Percentiles rank a stretch among this genome's conserved stretches.
phyloP scores from a whole-genome alignment of 2,113 vertebrate genomes.

The Lophura nycthemera region DNA sequence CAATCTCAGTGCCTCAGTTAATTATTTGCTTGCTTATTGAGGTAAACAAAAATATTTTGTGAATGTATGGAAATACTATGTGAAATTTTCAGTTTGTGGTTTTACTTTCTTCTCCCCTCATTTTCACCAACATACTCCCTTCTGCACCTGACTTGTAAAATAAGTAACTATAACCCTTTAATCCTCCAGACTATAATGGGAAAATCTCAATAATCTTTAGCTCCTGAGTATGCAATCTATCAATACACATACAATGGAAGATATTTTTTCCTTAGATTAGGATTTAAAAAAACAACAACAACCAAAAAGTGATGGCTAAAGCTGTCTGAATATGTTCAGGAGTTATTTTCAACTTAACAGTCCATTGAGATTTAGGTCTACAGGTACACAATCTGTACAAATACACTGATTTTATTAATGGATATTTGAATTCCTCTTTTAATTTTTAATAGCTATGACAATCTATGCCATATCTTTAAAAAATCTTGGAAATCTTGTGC shows the following conservation, averaged over 20 bases:
- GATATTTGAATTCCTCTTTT: neutral
- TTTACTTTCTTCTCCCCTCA: neutral
- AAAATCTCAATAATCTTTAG: neutral
- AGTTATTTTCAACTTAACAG: neutral
- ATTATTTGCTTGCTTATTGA: neutral
- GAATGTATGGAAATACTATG: neutral
- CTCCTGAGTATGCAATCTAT: neutral
- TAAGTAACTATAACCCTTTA: neutral
- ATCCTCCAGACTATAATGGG: neutral
- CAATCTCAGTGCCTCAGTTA: neutral
- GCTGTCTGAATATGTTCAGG: neutral
- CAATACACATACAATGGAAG: neutral
- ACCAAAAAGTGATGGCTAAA: neutral
- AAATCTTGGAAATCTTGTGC: neutral
- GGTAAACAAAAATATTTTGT: neutral
- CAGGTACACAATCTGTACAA: neutral
- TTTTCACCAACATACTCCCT: neutral
- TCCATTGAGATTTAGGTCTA: neutral
- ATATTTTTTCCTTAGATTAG: neutral
- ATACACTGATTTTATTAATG: neutral
- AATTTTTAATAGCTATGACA: neutral
- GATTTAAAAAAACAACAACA: neutral
- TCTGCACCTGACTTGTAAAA: neutral
- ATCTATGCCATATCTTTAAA: neutral
- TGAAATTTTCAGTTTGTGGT: neutral